Evolutionary conservation across 2,797 vertebrate genomes (phyloP), one percentile per base, ranked within the genome.

Genomic region (Hemitrygon akajei): DNA sequence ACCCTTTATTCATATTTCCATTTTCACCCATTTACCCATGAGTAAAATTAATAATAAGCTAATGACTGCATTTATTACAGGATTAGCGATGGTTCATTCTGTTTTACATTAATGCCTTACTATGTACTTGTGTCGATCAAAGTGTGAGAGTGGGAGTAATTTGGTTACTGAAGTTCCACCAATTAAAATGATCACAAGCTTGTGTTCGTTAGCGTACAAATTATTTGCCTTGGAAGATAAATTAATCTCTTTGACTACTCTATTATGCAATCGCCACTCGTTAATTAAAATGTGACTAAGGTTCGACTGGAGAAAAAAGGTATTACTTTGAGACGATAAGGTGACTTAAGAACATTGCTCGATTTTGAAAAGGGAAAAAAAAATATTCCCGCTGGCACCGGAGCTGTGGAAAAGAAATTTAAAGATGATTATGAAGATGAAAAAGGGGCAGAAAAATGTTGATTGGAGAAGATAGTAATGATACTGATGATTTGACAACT

Each of bases 401-500:
- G 71, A 16, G 71, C 20, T 58, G 37, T 25, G 73, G 37, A 20
- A 71, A n/a, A 92, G 25, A 73, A 75, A 47, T 47, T 47, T 40
- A 40, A 71, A 25, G 63, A 69, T 37, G 66, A 47, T 47, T 47
- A 47, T 47, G 40, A 56, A 93, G 73, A 58, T 75, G 69, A 76
- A 93, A 47, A 37, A 12, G 27, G 91, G 40, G 7, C 18, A 12
- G 20, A 12, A 0, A 76, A 93, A 75, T 94, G 94, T 79, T 79
- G 60, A 95, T 94, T 94, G 95, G 71, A 95, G 40, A 93, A 94
- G 95, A 94, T 91, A 91, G 40, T 91, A 63, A 97, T 95, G 95
- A 95, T 94, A 96, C 96, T 96, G 97, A 97, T 95, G 96, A 95
- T 96, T 93, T 97, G 97, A 97, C 97, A 97, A 96, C 97, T 95